These are phyloP conservation scores for Eristalis tenax DNA, from an alignment of 2,888 invertebrate species.

Conservation along the genomic window DNA sequence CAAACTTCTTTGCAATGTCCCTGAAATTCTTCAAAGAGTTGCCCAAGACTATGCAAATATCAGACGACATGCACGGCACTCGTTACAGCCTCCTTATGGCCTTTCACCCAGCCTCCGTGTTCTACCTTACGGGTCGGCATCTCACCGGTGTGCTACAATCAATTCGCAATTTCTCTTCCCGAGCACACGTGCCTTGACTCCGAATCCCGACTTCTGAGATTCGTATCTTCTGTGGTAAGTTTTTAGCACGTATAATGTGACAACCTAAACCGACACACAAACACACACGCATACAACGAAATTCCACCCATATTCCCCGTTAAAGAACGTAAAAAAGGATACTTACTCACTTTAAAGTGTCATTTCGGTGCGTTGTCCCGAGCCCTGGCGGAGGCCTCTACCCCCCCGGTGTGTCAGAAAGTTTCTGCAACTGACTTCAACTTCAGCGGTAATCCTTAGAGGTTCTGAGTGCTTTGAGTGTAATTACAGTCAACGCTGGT, in stretches of 20 bases:
- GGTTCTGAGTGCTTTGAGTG: constrained; percentile 14
- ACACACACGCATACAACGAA: neutral
- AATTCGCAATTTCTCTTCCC: neutral
- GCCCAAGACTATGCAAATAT: neutral
- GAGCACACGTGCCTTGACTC: neutral
- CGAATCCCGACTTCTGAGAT: neutral
- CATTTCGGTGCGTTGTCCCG: constrained; percentile 16
- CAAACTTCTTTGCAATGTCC: neutral
- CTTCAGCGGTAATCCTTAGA: constrained; percentile 42
- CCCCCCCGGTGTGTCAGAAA: neutral
- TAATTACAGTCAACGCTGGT: constrained; percentile 41
- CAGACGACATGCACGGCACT: neutral
- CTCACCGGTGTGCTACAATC: neutral
- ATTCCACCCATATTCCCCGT: too few relatives aligned
- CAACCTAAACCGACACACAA: constrained; percentile 24
- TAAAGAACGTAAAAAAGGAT: constrained; percentile 7
- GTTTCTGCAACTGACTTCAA: constrained; percentile 33
- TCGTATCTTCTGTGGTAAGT: constrained; percentile 42
- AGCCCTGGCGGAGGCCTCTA: neutral
- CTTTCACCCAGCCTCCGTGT: neutral
- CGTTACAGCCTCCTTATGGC: neutral
- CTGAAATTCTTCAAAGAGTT: neutral
- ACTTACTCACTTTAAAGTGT: constrained; percentile 57
- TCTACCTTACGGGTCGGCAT: neutral
- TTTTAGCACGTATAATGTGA: constrained; percentile 57